Evolutionary conservation across 2,113 vertebrate species (phyloP).

Genomic region (Chauna torquata): DNA sequence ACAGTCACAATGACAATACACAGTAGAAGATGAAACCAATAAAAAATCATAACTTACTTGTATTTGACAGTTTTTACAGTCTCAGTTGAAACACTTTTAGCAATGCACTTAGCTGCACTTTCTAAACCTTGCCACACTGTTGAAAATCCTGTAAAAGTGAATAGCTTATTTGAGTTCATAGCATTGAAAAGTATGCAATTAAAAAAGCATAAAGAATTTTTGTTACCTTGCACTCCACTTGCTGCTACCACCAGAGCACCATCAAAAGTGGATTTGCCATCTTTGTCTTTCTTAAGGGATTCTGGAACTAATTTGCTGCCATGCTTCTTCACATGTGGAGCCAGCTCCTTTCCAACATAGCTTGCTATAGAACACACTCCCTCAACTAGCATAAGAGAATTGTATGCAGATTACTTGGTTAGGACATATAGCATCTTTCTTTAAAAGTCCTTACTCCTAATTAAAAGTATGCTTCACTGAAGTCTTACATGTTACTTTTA

Average conservation of each 20-base stretch:
- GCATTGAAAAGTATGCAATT: background rate
- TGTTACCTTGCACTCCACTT: constrained; percentile 93
- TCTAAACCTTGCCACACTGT: constrained; percentile 97
- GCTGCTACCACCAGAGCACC: constrained; percentile 96
- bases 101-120: constrained; percentile 91
- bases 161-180: background rate
- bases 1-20: background rate
- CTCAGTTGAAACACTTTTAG: constrained; percentile 89
- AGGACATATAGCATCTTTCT: background rate
- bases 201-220: background rate
- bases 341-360: constrained; percentile 90
- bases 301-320: constrained; percentile 96
- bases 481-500: background rate
- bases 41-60: constrained; percentile 84
- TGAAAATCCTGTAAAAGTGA: constrained; percentile 85
- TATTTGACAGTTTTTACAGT: constrained; percentile 92
- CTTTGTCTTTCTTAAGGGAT: constrained; percentile 92
- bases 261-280: constrained; percentile 90
- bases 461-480: background rate
- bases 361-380: constrained; percentile 89
- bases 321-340: constrained; percentile 94
- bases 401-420: background rate
- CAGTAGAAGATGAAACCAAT: background rate
- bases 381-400: constrained; percentile 81
- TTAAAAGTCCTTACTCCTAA: background rate